Base-by-base conservation (phyloP, 2,888 invertebrate species). In the Labia minor region DNA sequence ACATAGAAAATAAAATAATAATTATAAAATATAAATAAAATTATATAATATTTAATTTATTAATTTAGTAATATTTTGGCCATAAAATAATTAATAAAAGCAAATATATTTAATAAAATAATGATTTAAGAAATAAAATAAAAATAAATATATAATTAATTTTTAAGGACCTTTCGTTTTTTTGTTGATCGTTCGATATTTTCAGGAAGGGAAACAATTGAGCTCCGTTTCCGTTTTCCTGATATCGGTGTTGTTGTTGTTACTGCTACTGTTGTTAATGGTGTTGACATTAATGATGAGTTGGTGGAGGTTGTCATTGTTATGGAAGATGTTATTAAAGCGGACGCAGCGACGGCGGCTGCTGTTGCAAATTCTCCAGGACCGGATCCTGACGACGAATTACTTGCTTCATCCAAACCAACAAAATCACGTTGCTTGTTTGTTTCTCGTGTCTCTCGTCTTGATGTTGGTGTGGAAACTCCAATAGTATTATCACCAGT, bases 401-500 rank as follows among this genome's bases (percentile, higher is more conserved):
- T 65, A 8, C 67, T 26, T 37, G 66, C 18, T 16, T 64, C 33
- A 3, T 69, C 69, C 19, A 62, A 14, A 20, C 19, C 65, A 1
- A 1, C 65, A 11, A 19, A 49, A 16, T 61, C 14, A 1, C 21
- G 61, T 26, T 66, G 63, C 21, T 67, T 69, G 62, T 68, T 65
- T 14, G 66, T 69, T 1, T 68, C 69, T 14, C 70, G 67, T 1
- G 70, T 70, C 49, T 70, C 68, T 1, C 69, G 66, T 14, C 70
- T 65, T 61, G 66, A 19, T 10, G 67, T 64, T 8, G 49, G 49
- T 14, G 49, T 49, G 2, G 49, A 49, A 2, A 49, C 2, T 11
- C 49, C 49, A 14, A 49, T 49, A 1, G 62, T 63, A 61, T 18
- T 19, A 21, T 70, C 69, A 6, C 69, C 69, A 10, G 65, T 64